Evolutionary conservation across 2,797 vertebrate genomes (phyloP).

Genomic region (Malurus splendens): DNA sequence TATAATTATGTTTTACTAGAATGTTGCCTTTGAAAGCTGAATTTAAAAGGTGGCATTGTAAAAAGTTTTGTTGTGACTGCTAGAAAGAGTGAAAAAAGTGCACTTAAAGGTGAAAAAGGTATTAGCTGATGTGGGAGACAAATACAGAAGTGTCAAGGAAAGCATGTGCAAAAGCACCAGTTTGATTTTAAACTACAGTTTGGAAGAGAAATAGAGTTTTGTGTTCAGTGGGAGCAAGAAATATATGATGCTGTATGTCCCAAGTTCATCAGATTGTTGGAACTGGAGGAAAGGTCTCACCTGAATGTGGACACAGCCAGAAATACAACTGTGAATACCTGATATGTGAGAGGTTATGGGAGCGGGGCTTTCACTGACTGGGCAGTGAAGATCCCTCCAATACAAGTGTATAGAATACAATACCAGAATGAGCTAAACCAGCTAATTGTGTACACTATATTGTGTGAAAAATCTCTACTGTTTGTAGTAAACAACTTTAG

Average conservation of each 20-base stretch:
- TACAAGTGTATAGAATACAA: not conserved
- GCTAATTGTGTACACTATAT: not conserved
- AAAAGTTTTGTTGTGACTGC: not conserved
- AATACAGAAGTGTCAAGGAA: not conserved
- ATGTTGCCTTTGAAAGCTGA: not conserved
- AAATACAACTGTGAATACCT: not conserved
- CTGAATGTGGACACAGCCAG: not conserved
- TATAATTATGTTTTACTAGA: not conserved
- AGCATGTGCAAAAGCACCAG: not conserved
- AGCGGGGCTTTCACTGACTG: not conserved
- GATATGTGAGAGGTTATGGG: fast-evolving
- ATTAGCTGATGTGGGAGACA: not conserved
- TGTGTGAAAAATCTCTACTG: not conserved
- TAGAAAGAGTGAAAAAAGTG: not conserved
- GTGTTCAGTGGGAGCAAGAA: not conserved
- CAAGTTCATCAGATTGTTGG: not conserved
- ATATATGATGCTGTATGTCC: not conserved
- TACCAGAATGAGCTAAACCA: not conserved
- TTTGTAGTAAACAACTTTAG: not conserved
- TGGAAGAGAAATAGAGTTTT: not conserved
- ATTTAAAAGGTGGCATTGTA: not conserved
- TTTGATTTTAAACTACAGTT: not conserved
- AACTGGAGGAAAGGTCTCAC: not conserved
- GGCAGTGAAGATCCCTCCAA: not conserved
- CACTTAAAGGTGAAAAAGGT: not conserved